Base-by-base conservation (phyloP, 2,888 invertebrate species). In the Eurytoma californica region DNA sequence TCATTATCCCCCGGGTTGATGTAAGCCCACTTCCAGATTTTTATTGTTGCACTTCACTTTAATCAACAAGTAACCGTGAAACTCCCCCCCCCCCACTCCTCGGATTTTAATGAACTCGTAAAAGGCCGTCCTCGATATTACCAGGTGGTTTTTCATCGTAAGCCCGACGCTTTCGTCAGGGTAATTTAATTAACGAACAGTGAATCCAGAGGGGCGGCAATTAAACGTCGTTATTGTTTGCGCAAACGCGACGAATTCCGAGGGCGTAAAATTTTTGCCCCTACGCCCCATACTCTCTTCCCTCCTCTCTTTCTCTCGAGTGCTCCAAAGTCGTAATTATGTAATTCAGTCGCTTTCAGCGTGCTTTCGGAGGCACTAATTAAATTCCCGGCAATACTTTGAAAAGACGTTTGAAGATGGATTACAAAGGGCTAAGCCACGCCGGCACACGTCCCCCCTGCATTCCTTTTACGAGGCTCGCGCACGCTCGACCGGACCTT, bases 371-470 rank as follows among this genome's bases (percentile, higher is more conserved):
- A 63, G 24, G 75, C 75, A 47, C 55, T 76, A 76, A 76, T 76
- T 76, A 76, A 76, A 68, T 69, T 76, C 75, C 24, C 39, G 39
- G 68, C 68, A 68, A 75, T 73, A 78, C 57, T 51, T 58, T 57
- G 58, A 55, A 72, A 77, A 72, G 66, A 63, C 69, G 69, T 53
- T 74, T 58, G 72, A 63, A 73, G 63, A 83, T 82, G 49, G 76
- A 82, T 82, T 83, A 81, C 77, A 83, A 79, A 79, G 76, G 79
- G 39, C 39, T 14, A 39, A 39, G 39, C 39, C 63, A 3, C 63
- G 63, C 39, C 63, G 63, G n/a, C 53, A 53, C 53, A 53, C n/a
- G 14, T n/a, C n/a, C 53, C 53, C 53, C 61, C 47, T 66, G 49
- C 39, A 39, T 39, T 39, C 39, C 39, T 39, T 39, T 39, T 39